Evolutionary conservation across 2,113 vertebrate species (phyloP).

Genomic region (Mohoua ochrocephala): DNA sequence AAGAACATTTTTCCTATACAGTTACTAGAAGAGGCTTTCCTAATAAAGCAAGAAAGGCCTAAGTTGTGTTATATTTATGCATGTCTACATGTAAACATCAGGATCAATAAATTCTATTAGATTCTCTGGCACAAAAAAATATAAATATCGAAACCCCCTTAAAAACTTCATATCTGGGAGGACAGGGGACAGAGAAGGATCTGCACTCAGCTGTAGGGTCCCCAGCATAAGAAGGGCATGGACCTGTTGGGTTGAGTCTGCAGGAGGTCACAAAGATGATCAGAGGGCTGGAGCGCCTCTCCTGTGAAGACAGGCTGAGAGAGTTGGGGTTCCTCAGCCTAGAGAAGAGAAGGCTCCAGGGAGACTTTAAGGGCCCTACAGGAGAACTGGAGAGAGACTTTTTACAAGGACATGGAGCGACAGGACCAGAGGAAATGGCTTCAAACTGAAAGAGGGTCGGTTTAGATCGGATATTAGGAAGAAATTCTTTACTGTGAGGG

Average conservation of each 20-base stretch:
- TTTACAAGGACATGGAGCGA: neutral
- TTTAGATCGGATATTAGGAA: neutral
- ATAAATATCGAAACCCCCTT: fast-evolving
- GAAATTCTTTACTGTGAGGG: neutral
- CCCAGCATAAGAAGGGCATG: neutral
- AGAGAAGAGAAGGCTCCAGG: neutral
- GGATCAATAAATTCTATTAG: neutral
- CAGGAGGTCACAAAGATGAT: neutral
- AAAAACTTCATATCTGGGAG: neutral
- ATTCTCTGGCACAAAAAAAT: neutral
- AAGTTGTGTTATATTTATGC: neutral
- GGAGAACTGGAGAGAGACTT: neutral
- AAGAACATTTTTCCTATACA: neutral
- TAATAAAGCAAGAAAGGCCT: neutral
- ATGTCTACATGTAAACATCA: neutral
- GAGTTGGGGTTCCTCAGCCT: neutral
- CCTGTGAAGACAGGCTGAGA: neutral
- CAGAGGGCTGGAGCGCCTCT: neutral
- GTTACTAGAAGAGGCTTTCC: neutral
- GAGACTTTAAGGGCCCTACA: neutral
- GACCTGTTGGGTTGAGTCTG: neutral
- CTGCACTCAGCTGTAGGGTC: fast-evolving
- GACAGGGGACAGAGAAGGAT: neutral
- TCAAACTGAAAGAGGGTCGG: neutral
- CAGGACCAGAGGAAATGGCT: neutral